phyloP scores from a whole-genome alignment of 1,140 invertebrate genomes.

The Campoletis sonorensis region DNA sequence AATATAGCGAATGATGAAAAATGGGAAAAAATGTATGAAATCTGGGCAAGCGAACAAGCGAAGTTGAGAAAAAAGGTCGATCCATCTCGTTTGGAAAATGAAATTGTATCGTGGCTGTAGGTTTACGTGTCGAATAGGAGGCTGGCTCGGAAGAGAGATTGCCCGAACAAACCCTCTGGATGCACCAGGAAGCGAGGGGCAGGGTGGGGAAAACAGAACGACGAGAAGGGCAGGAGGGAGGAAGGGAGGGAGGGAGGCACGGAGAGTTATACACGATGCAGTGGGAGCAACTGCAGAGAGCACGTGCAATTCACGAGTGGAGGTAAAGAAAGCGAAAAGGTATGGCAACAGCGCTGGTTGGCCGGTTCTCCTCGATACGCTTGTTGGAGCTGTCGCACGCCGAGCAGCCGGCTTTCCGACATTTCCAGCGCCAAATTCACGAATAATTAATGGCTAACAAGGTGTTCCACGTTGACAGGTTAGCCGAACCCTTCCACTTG shows the following conservation, averaged over 20 bases:
- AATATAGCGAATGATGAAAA: no score
- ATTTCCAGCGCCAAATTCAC: slow-evolving; percentile 47
- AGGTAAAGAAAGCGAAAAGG: slow-evolving; percentile 42
- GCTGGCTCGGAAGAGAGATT: slow-evolving; percentile 35
- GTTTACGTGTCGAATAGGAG: slow-evolving; percentile 42
- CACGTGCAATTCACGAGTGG: slow-evolving; percentile 35
- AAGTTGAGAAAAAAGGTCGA: no score
- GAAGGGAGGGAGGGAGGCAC: not conserved
- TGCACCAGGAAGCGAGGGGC: not conserved
- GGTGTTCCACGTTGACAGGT: slow-evolving; percentile 43
- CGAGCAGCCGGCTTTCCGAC: slow-evolving; percentile 45
- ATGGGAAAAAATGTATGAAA: no score
- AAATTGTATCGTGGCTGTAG: slow-evolving; percentile 42
- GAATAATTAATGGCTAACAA: slow-evolving; percentile 48
- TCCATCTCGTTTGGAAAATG: slow-evolving; percentile 33
- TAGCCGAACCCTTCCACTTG: slow-evolving; percentile 10
- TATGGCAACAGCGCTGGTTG: slow-evolving; percentile 40
- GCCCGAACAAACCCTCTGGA: slow-evolving; percentile 13
- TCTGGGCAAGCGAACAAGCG: no score
- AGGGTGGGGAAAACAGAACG: not conserved
- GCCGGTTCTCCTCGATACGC: slow-evolving; percentile 38
- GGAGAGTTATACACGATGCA: not conserved
- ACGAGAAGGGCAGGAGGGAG: not conserved
- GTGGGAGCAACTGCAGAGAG: slow-evolving; percentile 18
- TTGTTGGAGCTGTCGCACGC: slow-evolving; percentile 45